Conservation (phyloP, 2,888 invertebrate species). For the Drosophila cognata region DNA sequence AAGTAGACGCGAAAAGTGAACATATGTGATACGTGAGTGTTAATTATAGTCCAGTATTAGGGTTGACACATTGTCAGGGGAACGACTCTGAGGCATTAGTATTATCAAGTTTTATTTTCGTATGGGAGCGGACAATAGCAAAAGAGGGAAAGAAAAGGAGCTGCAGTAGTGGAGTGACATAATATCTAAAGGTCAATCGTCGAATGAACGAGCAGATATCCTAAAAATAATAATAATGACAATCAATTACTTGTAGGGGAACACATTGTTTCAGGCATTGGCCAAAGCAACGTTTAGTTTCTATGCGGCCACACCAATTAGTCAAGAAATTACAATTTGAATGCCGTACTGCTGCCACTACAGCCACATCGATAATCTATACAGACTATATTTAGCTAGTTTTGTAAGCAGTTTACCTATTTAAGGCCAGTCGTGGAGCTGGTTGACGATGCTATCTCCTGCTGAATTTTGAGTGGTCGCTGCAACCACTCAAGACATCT, state of each 20-base stretch:
- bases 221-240: neutral
- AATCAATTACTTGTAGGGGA: neutral
- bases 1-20: slow-evolving; percentile 16
- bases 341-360: neutral
- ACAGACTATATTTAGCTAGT: neutral
- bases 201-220: neutral
- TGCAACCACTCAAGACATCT: slow-evolving; percentile 18
- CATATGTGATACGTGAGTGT: slow-evolving; percentile 44
- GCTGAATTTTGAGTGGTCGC: slow-evolving; percentile 16
- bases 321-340: neutral
- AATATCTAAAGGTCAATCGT: neutral
- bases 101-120: slow-evolving; percentile 25
- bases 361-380: neutral
- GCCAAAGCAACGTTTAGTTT: neutral
- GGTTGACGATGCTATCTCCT: slow-evolving; percentile 13
- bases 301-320: neutral
- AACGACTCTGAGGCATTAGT: slow-evolving; percentile 4
- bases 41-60: slow-evolving; percentile 49
- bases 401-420: slow-evolving; percentile 14
- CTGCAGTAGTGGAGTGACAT: neutral
- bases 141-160: neutral
- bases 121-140: neutral
- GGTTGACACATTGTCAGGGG: slow-evolving; percentile 47
- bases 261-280: neutral
- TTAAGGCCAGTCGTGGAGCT: slow-evolving; percentile 10